Evolutionary conservation across 2,797 vertebrate species (phyloP).

Genomic region (Sebastes steindachneri): DNA sequence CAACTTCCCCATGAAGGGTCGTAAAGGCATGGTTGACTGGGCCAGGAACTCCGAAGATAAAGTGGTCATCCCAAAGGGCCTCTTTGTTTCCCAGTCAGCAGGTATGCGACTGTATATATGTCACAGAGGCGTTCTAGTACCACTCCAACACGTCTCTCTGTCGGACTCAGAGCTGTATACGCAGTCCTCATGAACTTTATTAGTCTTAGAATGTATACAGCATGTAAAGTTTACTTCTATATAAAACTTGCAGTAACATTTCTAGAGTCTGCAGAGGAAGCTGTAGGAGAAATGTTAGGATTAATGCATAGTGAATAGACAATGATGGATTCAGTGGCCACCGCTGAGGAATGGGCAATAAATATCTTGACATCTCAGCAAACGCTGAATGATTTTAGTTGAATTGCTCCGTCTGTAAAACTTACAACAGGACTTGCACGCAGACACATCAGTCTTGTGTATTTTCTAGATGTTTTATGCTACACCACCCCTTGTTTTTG

Average conservation of each 20-base stretch:
- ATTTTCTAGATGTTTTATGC: slow-evolving; percentile 9
- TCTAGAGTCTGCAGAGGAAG: neutral
- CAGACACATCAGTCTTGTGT: slow-evolving; percentile 18
- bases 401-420: slow-evolving; percentile 33
- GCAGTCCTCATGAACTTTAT: neutral
- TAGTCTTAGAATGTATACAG: neutral
- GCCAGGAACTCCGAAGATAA: slow-evolving; percentile 98
- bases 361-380: slow-evolving; percentile 34
- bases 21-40: slow-evolving; percentile 99
- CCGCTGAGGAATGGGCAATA: slow-evolving; percentile 23
- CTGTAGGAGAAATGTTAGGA: neutral
- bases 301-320: slow-evolving; percentile 16
- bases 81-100: slow-evolving; percentile 95
- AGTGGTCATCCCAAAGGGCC: slow-evolving; percentile 97
- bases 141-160: slow-evolving; percentile 4
- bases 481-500: slow-evolving; percentile 23
- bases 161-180: neutral
- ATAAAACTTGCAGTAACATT: neutral
- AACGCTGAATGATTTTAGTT: slow-evolving; percentile 33
- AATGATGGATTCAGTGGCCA: slow-evolving; percentile 15
- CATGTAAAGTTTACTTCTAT: neutral
- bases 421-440: neutral
- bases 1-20: slow-evolving; percentile 99
- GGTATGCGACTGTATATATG: slow-evolving; percentile 80
- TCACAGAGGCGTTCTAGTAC: slow-evolving; percentile 16